A percentile compares a stretch with the other conserved stretches of the same genome.
Evolutionary conservation across 2,888 invertebrate genomes (phyloP).

Genomic region (Drosophila sordidula): DNA sequence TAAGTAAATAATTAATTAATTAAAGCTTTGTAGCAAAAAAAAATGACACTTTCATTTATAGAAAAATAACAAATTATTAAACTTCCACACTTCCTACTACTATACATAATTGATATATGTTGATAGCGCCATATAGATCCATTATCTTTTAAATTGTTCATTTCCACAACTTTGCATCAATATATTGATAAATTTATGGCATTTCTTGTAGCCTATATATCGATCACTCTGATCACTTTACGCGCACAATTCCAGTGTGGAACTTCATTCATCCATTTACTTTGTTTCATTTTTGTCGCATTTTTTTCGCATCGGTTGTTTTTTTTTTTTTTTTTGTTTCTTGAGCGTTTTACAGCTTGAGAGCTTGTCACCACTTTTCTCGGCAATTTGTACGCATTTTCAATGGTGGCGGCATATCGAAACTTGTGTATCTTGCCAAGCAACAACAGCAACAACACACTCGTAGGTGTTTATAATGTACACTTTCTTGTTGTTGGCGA

Average conservation of each 20-base stretch:
- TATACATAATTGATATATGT: background rate
- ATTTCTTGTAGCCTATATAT: slow-evolving; percentile 40
- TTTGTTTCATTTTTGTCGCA: slow-evolving; percentile 47
- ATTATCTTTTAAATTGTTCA: background rate
- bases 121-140: background rate
- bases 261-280: slow-evolving; percentile 50
- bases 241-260: slow-evolving; percentile 4
- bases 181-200: slow-evolving; percentile 29
- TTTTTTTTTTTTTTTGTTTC: slow-evolving; percentile 23
- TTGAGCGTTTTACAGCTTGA: slow-evolving; percentile 51
- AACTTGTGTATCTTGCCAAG: slow-evolving; percentile 62
- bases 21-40: too few species aligned
- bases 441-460: slow-evolving; percentile 49
- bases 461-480: slow-evolving; percentile 80
- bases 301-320: background rate
- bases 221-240: slow-evolving; percentile 43
- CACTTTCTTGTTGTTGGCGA: slow-evolving; percentile 75
- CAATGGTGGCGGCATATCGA: slow-evolving; percentile 58
- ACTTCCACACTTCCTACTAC: background rate
- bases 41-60: too few species aligned
- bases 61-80: too few species aligned
- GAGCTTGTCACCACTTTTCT: slow-evolving; percentile 81
- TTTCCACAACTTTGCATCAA: background rate
- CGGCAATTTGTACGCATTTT: slow-evolving; percentile 80
- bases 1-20: too few species aligned